A percentile compares a stretch with the other conserved stretches of the same genome.
Conservation (phyloP, 2,888 invertebrate genomes). For the Vanessa cardui region DNA sequence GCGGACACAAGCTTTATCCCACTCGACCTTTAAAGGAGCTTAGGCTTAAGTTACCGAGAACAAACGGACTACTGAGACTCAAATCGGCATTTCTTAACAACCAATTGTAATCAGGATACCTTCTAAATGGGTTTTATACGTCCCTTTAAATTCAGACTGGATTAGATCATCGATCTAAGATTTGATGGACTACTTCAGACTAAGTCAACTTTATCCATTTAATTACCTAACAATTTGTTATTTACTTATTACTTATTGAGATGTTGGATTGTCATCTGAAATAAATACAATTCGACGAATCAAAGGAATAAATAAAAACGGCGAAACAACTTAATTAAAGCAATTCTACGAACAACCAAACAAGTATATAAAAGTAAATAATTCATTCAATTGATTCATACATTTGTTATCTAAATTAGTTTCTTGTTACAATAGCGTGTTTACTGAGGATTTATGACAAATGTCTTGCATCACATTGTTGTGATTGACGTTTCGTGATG, state of each 20-base stretch:
- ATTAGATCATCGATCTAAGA: no score
- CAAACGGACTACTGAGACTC: background rate
- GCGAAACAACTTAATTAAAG: slow-evolving; percentile 8
- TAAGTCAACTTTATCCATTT: no score
- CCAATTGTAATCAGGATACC: background rate
- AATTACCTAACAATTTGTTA: no score
- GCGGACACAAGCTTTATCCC: slow-evolving; percentile 49
- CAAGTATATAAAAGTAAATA: slow-evolving; percentile 13
- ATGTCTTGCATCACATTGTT: slow-evolving; percentile 21
- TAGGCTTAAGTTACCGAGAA: slow-evolving; percentile 39
- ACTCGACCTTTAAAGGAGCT: slow-evolving; percentile 47
- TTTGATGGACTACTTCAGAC: no score
- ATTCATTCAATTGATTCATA: slow-evolving; percentile 33
- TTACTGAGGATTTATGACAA: slow-evolving; percentile 36
- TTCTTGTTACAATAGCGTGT: slow-evolving; percentile 36
- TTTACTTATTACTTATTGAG: no score
- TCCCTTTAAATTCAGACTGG: background rate
- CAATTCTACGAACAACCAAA: slow-evolving; percentile 5
- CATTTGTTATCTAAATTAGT: slow-evolving; percentile 37
- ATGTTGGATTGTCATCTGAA: background rate
- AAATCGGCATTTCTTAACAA: slow-evolving; percentile 3
- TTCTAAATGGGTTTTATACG: background rate
- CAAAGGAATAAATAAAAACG: background rate
- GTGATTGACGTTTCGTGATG: slow-evolving; percentile 32
- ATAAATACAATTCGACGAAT: background rate